These are phyloP conservation scores for Leptogaster cylindrica DNA, from an alignment of 2,888 invertebrate species.

Conservation along the genomic window DNA sequence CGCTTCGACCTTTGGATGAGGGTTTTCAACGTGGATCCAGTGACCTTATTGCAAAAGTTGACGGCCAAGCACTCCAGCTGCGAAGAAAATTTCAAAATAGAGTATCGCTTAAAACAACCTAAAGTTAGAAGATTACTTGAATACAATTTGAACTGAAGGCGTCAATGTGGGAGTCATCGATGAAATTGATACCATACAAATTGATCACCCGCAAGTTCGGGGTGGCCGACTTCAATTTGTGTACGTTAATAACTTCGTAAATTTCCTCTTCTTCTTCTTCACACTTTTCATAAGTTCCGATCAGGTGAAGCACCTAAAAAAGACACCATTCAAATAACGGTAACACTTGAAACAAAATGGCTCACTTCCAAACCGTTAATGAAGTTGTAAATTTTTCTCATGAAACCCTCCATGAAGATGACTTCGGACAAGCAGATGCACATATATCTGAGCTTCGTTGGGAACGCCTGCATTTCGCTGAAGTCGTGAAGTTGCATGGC, in stretches of 20 bases:
- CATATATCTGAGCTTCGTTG: constrained; percentile 92
- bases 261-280: constrained; percentile 99
- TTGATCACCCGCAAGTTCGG: constrained; percentile 98
- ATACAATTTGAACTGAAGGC: constrained; percentile 97
- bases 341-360: background rate
- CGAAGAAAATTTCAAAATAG: background rate
- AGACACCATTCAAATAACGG: background rate
- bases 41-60: constrained; percentile 96
- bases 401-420: constrained; percentile 99
- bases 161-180: constrained; percentile 98
- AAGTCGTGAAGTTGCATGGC: constrained; percentile 99
- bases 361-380: constrained; percentile 96
- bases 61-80: constrained; percentile 96
- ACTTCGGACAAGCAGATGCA: constrained; percentile 98
- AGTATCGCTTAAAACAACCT: too few species aligned
- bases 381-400: constrained; percentile 99
- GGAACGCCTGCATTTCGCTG: constrained; percentile 98
- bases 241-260: constrained; percentile 98
- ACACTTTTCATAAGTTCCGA: constrained; percentile 97
- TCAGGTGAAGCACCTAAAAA: constrained; percentile 80
- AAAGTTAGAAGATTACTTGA: constrained; percentile 71
- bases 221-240: constrained; percentile 96
- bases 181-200: constrained; percentile 97
- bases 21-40: constrained; percentile 93
- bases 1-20: constrained; percentile 92